Evolutionary conservation across 2,888 invertebrate genomes (phyloP), one percentile per base, ranked within the genome.

Genomic region (Allygus modestus): DNA sequence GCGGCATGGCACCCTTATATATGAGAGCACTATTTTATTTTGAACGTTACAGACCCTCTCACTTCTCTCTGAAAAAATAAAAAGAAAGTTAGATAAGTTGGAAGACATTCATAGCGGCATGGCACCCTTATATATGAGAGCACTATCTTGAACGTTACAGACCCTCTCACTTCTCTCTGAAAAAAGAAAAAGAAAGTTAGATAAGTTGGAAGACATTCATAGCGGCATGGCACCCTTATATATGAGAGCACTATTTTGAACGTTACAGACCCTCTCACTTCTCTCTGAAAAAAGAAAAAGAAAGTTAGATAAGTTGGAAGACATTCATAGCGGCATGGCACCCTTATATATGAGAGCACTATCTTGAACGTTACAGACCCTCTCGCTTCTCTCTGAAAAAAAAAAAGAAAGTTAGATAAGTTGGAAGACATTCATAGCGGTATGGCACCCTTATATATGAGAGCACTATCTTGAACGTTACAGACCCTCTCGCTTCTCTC

Each of bases 241-340:
- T 98, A 98, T 88, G 98, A 99, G 89, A 99, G 99, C 90, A 99
- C 98, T 91, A 99, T 98, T 94, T 99, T 99, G 94, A 99, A 97
- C 88, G 98, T 98, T 90, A 99, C 97, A 89, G 98, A 98, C 90
- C 99, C 99, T 90, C 98, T 94, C 90, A 98, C 98, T 92, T 98
- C 98, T 91, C 97, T 95, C 97, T 97, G 94, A 84, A 93, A 94
- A 89, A 89, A 20, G n/a, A 65, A 31, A n/a, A 31, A 28, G 2
- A 65, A 2, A 58, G 5, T 58, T 15, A 15, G 46, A 46, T 15
- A 46, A 46, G 1, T 15, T 2, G 1, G 17, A 15, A 46, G 46
- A 46, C 9, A 17, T 15, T 98, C 98, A 92, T 98, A 98, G 89
- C 98, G 98, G 89, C 98, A 97, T 88, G 98, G 98, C 89, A 98